A percentile compares a stretch with the other conserved stretches of the same genome.
phyloP scores from a whole-genome alignment of 2,888 invertebrate species.

The Leucophenga montana region DNA sequence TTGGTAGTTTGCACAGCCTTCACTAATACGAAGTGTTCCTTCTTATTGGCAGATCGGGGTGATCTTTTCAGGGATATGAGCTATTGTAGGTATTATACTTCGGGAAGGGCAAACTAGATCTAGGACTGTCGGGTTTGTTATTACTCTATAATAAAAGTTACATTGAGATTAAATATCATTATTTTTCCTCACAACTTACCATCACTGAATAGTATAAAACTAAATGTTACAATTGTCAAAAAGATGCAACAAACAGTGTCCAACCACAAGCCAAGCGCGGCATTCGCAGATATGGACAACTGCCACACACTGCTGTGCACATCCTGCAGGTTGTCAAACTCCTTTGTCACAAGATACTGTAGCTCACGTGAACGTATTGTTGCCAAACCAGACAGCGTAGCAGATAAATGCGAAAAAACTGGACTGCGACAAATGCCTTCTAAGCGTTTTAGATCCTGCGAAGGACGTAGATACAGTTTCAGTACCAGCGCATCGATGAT shows the following conservation, averaged over 20 bases:
- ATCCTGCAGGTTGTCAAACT: slow-evolving; percentile 83
- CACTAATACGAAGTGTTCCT: too few relatives aligned
- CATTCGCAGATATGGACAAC: slow-evolving; percentile 68
- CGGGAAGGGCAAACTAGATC: too few relatives aligned
- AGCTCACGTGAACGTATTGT: slow-evolving; percentile 88
- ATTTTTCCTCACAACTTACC: slow-evolving; percentile 78
- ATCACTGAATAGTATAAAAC: slow-evolving; percentile 77
- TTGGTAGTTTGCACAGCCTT: too few relatives aligned
- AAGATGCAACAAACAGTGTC: slow-evolving; percentile 82
- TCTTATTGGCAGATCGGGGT: too few relatives aligned
- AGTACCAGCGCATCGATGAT: slow-evolving; percentile 79
- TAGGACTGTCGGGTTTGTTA: too few relatives aligned
- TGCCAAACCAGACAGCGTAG: slow-evolving; percentile 87
- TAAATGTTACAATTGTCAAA: slow-evolving; percentile 78
- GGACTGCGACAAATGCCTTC: slow-evolving; percentile 88
- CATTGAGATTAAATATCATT: too few relatives aligned
- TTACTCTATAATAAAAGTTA: too few relatives aligned
- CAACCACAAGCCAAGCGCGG: slow-evolving; percentile 83
- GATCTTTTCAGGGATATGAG: too few relatives aligned
- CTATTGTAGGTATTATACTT: too few relatives aligned
- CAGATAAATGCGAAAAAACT: slow-evolving; percentile 92
- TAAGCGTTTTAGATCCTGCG: slow-evolving; percentile 83
- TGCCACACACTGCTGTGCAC: slow-evolving; percentile 73
- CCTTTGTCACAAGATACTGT: slow-evolving; percentile 81
- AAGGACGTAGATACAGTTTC: slow-evolving; percentile 81